These are phyloP conservation scores for Pyrgilauda ruficollis DNA, from an alignment of 2,113 vertebrate genomes.

Conservation along the genomic window DNA sequence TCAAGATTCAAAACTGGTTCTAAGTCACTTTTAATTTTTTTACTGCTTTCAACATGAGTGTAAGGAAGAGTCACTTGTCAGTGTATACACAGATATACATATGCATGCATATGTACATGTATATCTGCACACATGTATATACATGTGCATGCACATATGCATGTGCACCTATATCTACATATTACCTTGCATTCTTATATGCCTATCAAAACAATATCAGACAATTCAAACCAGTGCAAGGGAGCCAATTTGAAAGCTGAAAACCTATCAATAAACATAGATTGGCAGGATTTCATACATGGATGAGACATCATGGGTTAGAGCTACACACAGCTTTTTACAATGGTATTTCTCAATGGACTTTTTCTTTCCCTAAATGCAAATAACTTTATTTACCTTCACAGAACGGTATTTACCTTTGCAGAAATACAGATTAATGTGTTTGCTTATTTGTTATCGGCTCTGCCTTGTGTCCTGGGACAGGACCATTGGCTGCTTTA, in stretches of 20 bases:
- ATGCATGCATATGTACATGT: too few relatives aligned
- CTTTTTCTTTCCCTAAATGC: conserved; percentile 9
- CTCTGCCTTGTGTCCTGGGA: not conserved
- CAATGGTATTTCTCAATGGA: not conserved
- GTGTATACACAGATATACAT: not conserved
- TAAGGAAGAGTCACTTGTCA: not conserved
- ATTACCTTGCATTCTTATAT: not conserved
- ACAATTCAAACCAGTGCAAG: not conserved
- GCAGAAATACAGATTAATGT: conserved; percentile 11
- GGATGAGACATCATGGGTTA: not conserved
- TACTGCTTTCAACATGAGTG: not conserved
- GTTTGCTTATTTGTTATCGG: conserved; percentile 23
- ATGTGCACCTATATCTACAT: not conserved
- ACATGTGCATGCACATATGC: too few relatives aligned
- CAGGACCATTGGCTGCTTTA: not conserved
- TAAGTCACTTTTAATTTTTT: not conserved
- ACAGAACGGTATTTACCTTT: conserved; percentile 18
- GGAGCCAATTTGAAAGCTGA: not conserved
- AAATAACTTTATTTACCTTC: conserved; percentile 27
- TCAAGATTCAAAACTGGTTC: not conserved
- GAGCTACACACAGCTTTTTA: not conserved
- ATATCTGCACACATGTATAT: too few relatives aligned
- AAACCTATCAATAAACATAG: not conserved
- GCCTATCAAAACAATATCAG: not conserved
- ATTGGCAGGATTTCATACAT: not conserved